phyloP scores from a whole-genome alignment of 2,797 vertebrate species.

The Bradypodion ventrale region DNA sequence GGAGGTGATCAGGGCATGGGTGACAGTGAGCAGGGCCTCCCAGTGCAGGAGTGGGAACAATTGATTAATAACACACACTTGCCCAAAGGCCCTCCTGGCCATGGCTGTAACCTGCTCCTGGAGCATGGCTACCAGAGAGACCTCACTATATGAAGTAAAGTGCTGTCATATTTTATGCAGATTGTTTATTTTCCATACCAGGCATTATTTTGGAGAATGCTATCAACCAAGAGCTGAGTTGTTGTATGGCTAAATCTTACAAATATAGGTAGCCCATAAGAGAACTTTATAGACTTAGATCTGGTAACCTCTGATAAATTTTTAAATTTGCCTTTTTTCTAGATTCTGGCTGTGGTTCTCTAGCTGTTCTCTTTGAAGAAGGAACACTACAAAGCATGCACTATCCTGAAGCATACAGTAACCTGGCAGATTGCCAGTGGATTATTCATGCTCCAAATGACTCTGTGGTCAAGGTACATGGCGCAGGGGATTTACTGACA shows the following conservation, averaged over 20 bases:
- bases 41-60: no score
- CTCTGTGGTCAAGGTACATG: conserved; percentile 80
- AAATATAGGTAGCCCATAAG: not conserved
- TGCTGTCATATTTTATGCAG: not conserved
- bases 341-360: conserved; percentile 76
- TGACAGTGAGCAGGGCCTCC: no score
- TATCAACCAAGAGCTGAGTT: not conserved
- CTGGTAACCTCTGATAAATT: not conserved
- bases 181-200: not conserved
- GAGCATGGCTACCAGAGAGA: not conserved
- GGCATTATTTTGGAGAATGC: not conserved
- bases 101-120: no score
- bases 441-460: conserved; percentile 78
- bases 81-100: no score
- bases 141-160: not conserved
- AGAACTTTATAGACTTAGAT: not conserved
- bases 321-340: conserved; percentile 42
- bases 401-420: conserved; percentile 79
- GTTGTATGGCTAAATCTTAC: not conserved
- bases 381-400: conserved; percentile 76
- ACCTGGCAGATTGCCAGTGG: conserved; percentile 78
- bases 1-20: no score
- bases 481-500: not conserved
- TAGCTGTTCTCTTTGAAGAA: conserved; percentile 78
- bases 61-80: no score